Conservation (phyloP, 2,113 vertebrate species). For the Notarius lentiginosus region DNA sequence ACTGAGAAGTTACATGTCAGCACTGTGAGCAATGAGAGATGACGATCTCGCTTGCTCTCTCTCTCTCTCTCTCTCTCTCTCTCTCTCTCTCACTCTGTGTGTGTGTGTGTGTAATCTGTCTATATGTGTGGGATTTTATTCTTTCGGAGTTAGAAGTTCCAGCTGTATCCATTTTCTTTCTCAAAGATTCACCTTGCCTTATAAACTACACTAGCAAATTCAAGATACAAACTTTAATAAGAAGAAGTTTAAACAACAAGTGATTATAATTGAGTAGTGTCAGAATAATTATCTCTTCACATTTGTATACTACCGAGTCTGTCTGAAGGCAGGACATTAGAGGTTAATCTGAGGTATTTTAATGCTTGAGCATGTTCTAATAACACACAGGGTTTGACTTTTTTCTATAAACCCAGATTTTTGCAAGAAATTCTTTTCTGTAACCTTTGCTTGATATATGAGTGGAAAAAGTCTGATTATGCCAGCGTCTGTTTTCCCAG, state of each 20-base stretch:
- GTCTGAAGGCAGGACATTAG: conserved; percentile 19
- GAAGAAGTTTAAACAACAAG: not conserved
- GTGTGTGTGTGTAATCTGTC: not conserved
- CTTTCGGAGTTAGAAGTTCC: not conserved
- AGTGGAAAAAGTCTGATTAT: conserved; percentile 38
- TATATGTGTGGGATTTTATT: not conserved
- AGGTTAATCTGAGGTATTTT: conserved; percentile 21
- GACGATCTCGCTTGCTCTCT: not conserved
- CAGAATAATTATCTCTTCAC: not conserved
- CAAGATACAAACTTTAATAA: not conserved
- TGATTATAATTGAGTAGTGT: not conserved
- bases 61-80: too few species aligned
- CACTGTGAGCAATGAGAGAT: not conserved
- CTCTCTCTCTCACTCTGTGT: not conserved
- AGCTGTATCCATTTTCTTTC: not conserved
- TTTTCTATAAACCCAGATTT: conserved; percentile 12
- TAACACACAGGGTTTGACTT: conserved; percentile 51
- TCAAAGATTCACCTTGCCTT: not conserved
- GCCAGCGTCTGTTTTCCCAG: conserved; percentile 49
- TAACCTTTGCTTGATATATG: conserved; percentile 43
- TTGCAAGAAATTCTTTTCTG: conserved; percentile 28
- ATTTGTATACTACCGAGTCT: conserved; percentile 48
- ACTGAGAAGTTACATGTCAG: conserved; percentile 41
- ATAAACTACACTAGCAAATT: not conserved
- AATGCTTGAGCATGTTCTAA: conserved; percentile 27